phyloP scores from a whole-genome alignment of 2,113 vertebrate genomes.

The Anas platyrhynchos region DNA sequence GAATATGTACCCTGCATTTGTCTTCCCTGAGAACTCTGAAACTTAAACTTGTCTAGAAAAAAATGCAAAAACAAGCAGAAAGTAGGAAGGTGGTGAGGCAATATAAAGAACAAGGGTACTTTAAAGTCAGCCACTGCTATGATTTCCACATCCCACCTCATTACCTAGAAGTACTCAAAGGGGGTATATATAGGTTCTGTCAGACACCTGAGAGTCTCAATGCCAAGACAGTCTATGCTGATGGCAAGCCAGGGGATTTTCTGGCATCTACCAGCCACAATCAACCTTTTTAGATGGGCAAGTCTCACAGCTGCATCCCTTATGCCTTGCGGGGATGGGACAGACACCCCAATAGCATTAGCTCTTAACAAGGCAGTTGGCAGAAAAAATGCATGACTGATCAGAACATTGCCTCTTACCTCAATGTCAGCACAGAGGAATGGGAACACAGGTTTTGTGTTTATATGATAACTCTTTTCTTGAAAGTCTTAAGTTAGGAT shows the following conservation, averaged over 20 bases:
- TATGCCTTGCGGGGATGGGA: not conserved
- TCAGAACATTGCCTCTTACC: not conserved
- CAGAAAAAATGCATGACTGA: not conserved
- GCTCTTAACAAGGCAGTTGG: not conserved
- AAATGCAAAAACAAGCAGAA: not conserved
- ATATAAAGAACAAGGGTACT: not conserved
- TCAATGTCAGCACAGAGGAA: accelerated
- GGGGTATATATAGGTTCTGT: not conserved
- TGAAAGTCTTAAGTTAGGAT: not conserved
- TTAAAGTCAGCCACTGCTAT: not conserved
- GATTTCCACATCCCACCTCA: not conserved
- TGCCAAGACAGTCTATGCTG: not conserved
- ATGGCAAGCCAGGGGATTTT: not conserved
- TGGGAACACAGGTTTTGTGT: not conserved
- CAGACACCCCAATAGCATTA: not conserved
- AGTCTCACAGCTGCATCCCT: not conserved
- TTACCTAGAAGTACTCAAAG: not conserved
- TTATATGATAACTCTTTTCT: not conserved
- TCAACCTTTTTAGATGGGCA: not conserved
- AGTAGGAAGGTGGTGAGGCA: not conserved
- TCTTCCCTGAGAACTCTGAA: not conserved
- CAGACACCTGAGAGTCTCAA: not conserved
- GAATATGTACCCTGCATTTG: not conserved
- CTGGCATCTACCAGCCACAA: not conserved
- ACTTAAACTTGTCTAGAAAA: not conserved